These are phyloP conservation scores for Rhinolophus ferrumequinum DNA, from an alignment of 2,113 vertebrate species.

Conservation along the genomic window DNA sequence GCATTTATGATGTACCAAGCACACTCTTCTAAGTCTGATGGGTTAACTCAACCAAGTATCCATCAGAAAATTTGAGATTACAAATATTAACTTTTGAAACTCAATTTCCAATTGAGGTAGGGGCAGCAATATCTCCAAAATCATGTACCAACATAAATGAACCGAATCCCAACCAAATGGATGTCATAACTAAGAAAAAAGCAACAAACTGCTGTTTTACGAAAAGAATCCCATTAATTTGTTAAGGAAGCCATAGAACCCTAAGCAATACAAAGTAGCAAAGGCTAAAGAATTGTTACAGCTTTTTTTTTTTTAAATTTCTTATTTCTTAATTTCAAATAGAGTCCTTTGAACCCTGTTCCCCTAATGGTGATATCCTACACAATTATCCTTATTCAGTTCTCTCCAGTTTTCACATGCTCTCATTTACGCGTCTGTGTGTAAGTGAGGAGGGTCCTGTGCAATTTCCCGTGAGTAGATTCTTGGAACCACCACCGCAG, in stretches of 20 bases:
- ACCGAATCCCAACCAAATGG: background rate
- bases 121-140: too few species aligned
- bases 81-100: background rate
- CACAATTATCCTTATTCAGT: background rate
- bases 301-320: background rate
- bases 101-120: background rate
- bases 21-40: background rate
- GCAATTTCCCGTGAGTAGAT: too few species aligned
- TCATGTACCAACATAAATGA: background rate
- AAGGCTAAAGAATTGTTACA: background rate
- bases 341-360: background rate
- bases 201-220: background rate
- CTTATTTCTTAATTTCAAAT: too few species aligned
- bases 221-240: background rate
- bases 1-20: background rate
- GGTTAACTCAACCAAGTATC: background rate
- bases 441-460: too few species aligned
- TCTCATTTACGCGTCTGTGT: too few species aligned
- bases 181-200: background rate
- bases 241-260: background rate
- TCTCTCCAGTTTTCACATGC: background rate
- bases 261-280: background rate
- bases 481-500: too few species aligned
- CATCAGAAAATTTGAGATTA: background rate
- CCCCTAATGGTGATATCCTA: background rate